Percentiles rank a stretch among this genome's conserved stretches.
Evolutionary conservation across 2,888 invertebrate species (phyloP).

Genomic region (Lutraria lutraria): DNA sequence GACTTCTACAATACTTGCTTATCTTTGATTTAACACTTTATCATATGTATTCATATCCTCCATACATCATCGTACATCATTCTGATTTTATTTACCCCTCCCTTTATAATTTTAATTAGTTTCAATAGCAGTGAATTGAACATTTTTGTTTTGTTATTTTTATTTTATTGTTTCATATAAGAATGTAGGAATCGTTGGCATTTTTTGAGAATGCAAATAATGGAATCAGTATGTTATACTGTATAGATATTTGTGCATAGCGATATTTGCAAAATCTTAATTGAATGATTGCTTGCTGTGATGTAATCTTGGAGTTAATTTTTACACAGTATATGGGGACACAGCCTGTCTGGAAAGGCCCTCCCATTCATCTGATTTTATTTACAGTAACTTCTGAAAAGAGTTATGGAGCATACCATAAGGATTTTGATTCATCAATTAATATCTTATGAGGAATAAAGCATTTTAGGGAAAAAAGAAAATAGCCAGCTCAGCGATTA

Average conservation of each 20-base stretch:
- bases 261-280: background rate
- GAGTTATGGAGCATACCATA: too few relatives aligned
- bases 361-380: background rate
- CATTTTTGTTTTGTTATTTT: background rate
- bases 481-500: too few relatives aligned
- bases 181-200: background rate
- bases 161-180: background rate
- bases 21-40: background rate
- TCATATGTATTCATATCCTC: background rate
- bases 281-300: background rate
- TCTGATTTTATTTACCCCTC: background rate
- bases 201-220: background rate
- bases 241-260: constrained; percentile 27
- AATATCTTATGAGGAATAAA: too few relatives aligned
- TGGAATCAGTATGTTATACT: background rate
- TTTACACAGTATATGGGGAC: background rate
- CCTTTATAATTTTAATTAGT: too few relatives aligned
- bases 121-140: background rate
- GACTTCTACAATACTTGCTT: background rate
- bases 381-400: too few relatives aligned
- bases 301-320: constrained; percentile 4
- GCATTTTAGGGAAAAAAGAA: too few relatives aligned
- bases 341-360: background rate
- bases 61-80: background rate
- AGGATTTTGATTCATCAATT: too few relatives aligned